Evolutionary conservation across 2,113 vertebrate species (phyloP).

Genomic region (Varanus komodoensis): DNA sequence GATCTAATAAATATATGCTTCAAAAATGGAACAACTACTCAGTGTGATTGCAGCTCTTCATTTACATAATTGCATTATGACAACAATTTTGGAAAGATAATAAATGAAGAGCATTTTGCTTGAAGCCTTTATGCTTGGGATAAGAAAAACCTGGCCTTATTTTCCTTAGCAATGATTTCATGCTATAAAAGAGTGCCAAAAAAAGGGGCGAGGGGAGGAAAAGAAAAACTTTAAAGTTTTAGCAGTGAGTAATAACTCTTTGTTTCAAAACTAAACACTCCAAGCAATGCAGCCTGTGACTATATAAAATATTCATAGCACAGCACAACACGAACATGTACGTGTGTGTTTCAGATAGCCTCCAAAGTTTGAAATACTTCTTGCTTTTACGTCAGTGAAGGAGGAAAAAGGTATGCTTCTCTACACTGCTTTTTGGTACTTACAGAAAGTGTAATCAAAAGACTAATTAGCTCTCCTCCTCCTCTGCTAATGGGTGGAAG

Average conservation of each 20-base stretch:
- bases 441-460: too few species aligned
- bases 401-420: not conserved
- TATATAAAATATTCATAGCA: slow-evolving; percentile 53
- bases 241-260: slow-evolving; percentile 39
- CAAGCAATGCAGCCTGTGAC: not conserved
- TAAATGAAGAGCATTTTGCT: slow-evolving; percentile 58
- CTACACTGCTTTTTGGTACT: not conserved
- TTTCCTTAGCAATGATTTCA: slow-evolving; percentile 54
- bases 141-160: slow-evolving; percentile 44
- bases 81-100: slow-evolving; percentile 60
- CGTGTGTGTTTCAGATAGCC: slow-evolving; percentile 45
- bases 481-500: not conserved
- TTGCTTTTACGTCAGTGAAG: not conserved
- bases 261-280: slow-evolving; percentile 38
- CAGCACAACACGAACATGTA: slow-evolving; percentile 32
- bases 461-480: not conserved
- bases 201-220: slow-evolving; percentile 25
- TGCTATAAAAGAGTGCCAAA: slow-evolving; percentile 22
- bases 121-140: slow-evolving; percentile 42
- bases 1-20: slow-evolving; percentile 64
- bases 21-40: slow-evolving; percentile 72
- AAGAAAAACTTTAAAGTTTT: slow-evolving; percentile 30
- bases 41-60: slow-evolving; percentile 56
- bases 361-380: slow-evolving; percentile 48
- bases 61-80: slow-evolving; percentile 73